Percentiles rank a stretch among this genome's conserved stretches.
phyloP scores from a whole-genome alignment of 2,113 vertebrate genomes.

The Pseudolaguvia tuberculata region DNA sequence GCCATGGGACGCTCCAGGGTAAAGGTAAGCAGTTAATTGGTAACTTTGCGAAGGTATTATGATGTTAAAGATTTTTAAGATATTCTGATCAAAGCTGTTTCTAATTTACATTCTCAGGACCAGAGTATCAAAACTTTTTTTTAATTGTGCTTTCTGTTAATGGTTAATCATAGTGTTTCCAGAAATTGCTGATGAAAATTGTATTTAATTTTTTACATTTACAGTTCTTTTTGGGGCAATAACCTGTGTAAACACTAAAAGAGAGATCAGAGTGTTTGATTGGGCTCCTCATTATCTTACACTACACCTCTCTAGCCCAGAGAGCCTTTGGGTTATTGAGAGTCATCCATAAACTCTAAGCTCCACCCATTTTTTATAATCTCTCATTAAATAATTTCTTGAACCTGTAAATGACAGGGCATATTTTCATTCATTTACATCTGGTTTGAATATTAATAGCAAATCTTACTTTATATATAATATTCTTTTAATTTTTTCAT shows the following conservation, averaged over 20 bases:
- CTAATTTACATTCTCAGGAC: not conserved
- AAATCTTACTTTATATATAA: no score
- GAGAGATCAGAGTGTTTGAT: not conserved
- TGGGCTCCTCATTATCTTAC: not conserved
- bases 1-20: slow-evolving; percentile 50
- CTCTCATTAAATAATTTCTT: no score
- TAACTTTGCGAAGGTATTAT: not conserved
- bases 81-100: not conserved
- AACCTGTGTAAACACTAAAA: not conserved
- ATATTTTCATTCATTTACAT: no score
- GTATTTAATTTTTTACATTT: not conserved
- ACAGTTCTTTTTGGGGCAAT: not conserved
- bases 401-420: no score
- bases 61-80: no score
- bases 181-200: not conserved
- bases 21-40: slow-evolving; percentile 54
- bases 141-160: not conserved
- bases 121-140: not conserved
- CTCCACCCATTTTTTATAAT: not conserved
- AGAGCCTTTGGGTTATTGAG: slow-evolving; percentile 49
- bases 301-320: slow-evolving; percentile 52
- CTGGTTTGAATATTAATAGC: no score
- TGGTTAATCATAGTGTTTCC: not conserved
- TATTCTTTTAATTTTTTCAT: no score
- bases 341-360: not conserved